Evolutionary conservation across 2,113 vertebrate genomes (phyloP), one percentile per base, ranked within the genome.

Genomic region (Oncorhynchus tshawytscha): DNA sequence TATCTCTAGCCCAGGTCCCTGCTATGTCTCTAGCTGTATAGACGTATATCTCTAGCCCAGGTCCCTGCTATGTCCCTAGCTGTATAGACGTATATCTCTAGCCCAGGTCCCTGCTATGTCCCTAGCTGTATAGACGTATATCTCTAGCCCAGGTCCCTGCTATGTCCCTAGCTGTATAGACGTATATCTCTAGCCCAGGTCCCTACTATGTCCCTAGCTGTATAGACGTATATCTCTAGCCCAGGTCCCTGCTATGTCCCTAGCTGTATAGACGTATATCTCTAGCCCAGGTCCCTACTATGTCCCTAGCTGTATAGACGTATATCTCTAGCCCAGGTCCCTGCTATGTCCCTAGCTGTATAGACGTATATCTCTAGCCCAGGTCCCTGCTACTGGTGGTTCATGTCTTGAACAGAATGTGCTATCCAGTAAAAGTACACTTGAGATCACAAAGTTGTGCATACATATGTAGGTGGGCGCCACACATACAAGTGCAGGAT

Each of bases 381-480:
- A n/a, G n/a, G n/a, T n/a, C n/a, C n/a, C n/a, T n/a, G n/a, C n/a
- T n/a, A n/a, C n/a, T n/a, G n/a, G n/a, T n/a, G 18, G 68, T 74
- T 12, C 9, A 45, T 11, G 39, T 45, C 39, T 45, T 45, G 39
- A 45, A 49, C 27, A 72, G 74, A 73, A 60, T n/a, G 2, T 1
- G 29, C 51, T 81, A 3, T 25, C 5, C 20, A 31, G 70, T 73
- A 85, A 86, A 67, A 86, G 74, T 64, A 79, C 65, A 76, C 25
- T 83, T 77, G 77, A 80, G 82, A 82, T 83, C 74, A 15, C 45
- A 25, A 8, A 27, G 54, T 20, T 57, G 18, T 57, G 54, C 39
- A 45, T 45, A 45, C 39, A 20, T 57, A 18, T 1, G 69, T 86
- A 72, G 87, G 87, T 80, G 78, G 45, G 77, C 60, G 49, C 39